These are phyloP conservation scores for Ceratosolen fusciceps DNA, from an alignment of 1,140 invertebrate genomes.

Conservation along the genomic window DNA sequence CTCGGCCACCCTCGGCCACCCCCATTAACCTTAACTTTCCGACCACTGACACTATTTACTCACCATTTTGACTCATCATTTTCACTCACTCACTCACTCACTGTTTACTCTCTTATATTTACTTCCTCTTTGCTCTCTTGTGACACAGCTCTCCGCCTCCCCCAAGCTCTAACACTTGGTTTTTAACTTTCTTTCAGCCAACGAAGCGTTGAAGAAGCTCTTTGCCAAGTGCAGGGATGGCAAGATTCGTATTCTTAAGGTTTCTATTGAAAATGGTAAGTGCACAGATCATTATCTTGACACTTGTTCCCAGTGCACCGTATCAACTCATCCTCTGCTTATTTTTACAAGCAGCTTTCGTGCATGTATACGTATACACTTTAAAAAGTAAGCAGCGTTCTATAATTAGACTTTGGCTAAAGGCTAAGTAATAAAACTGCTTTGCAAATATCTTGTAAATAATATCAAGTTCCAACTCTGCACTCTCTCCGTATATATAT, in stretches of 20 bases:
- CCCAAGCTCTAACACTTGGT: too few relatives aligned
- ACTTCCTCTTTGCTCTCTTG: too few relatives aligned
- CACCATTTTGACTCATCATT: too few relatives aligned
- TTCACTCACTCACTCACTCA: too few relatives aligned
- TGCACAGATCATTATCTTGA: conserved; percentile 6
- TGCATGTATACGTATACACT: background rate
- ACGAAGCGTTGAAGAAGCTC: conserved; percentile 84
- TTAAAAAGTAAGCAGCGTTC: background rate
- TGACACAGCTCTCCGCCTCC: too few relatives aligned
- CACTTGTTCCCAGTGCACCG: background rate
- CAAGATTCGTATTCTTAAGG: conserved; percentile 84
- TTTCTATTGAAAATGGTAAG: conserved; percentile 89
- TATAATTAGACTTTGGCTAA: conserved; percentile 17
- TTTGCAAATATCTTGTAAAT: background rate
- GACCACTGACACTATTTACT: too few relatives aligned
- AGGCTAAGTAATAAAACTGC: background rate
- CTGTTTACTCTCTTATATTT: too few relatives aligned
- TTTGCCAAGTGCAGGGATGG: conserved; percentile 88
- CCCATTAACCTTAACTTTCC: too few relatives aligned
- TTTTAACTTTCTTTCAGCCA: conserved; percentile 78
- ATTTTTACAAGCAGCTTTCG: background rate
- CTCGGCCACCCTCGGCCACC: too few relatives aligned
- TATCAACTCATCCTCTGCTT: background rate
- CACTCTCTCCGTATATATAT: too few relatives aligned
- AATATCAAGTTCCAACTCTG: background rate